These are phyloP conservation scores for Crocuta crocuta DNA, from an alignment of 2,113 vertebrate genomes.

Conservation along the genomic window DNA sequence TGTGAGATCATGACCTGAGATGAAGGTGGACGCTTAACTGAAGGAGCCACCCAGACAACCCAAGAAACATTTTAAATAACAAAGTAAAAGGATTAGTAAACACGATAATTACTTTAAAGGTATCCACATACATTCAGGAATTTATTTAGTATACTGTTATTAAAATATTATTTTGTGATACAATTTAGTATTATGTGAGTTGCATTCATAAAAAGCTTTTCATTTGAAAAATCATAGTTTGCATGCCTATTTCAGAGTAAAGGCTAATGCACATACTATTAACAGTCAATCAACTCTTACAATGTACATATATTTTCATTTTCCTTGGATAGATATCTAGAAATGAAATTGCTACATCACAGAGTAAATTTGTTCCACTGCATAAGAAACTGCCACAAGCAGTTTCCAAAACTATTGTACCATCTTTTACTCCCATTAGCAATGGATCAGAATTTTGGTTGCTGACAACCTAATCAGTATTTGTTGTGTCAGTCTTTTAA, in stretches of 20 bases:
- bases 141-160: conserved; percentile 5
- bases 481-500: neutral
- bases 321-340: neutral
- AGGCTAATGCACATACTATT: neutral
- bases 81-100: neutral
- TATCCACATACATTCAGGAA: neutral
- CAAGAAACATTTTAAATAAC: neutral
- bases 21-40: too few species aligned
- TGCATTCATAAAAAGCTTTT: neutral
- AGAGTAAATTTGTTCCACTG: neutral
- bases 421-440: neutral
- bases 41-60: too few species aligned
- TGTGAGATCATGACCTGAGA: too few species aligned
- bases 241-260: neutral
- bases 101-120: neutral
- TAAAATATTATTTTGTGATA: neutral
- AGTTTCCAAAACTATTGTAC: neutral
- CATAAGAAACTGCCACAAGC: neutral
- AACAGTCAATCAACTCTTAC: neutral
- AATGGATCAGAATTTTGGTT: neutral
- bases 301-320: neutral
- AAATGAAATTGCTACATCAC: neutral
- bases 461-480: neutral
- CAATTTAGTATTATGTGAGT: neutral
- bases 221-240: conserved; percentile 5